Percentiles rank a stretch among this genome's conserved stretches.
These are phyloP conservation scores for Chrysocyon brachyurus DNA, from an alignment of 2,797 vertebrate species.

Conservation along the genomic window DNA sequence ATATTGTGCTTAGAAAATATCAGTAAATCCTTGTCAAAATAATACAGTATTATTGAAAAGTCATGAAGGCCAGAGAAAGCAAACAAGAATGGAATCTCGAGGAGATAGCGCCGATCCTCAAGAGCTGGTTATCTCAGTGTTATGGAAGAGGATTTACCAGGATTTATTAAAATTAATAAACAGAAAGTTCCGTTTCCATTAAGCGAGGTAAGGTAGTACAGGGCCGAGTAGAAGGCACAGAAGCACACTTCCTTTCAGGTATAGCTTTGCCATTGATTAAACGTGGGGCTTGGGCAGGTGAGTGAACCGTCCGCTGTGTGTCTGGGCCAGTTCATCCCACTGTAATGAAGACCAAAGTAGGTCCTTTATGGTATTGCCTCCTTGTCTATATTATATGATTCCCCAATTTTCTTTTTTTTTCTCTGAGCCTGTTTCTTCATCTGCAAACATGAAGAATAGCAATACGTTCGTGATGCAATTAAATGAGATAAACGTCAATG, in stretches of 20 bases:
- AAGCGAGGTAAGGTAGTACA: background rate
- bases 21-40: constrained; percentile 18
- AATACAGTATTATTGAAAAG: background rate
- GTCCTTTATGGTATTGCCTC: background rate
- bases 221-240: background rate
- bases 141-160: background rate
- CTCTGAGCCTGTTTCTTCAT: no score
- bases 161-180: background rate
- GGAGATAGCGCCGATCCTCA: background rate
- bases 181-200: background rate
- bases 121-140: background rate
- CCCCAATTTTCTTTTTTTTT: background rate
- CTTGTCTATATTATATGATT: background rate
- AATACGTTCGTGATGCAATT: no score
- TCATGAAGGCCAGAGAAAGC: background rate
- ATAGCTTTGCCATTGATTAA: background rate
- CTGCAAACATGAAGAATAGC: no score
- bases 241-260: background rate
- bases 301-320: background rate
- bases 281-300: background rate
- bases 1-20: background rate
- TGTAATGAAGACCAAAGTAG: background rate
- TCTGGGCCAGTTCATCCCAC: background rate
- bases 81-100: background rate
- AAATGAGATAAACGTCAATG: no score